Percentiles rank a stretch among this genome's conserved stretches.
Conservation (phyloP, 2,888 invertebrate species). For the Cyrtodaria siliqua region DNA sequence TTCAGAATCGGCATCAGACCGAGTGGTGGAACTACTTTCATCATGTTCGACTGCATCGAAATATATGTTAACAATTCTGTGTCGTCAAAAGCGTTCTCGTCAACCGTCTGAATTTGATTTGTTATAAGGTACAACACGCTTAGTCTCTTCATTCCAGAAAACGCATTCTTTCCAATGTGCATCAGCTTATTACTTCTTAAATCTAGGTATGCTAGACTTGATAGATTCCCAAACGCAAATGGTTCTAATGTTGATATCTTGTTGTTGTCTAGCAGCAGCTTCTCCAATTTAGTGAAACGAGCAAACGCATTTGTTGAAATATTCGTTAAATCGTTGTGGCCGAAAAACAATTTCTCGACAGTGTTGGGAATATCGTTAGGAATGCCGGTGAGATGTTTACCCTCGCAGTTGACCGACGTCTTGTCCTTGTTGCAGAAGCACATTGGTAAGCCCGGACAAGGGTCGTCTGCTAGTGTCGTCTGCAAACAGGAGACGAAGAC, state of each 20-base stretch:
- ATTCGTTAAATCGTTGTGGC: slow-evolving; percentile 61
- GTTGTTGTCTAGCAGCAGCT: slow-evolving; percentile 58
- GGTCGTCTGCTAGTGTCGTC: slow-evolving; percentile 17
- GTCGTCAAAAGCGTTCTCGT: slow-evolving; percentile 62
- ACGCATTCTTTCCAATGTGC: slow-evolving; percentile 52
- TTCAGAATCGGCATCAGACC: slow-evolving; percentile 59
- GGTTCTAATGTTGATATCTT: slow-evolving; percentile 56
- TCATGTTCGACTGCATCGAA: slow-evolving; percentile 64
- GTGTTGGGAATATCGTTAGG: slow-evolving; percentile 63
- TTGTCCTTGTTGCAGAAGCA: slow-evolving; percentile 72
- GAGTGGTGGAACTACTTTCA: slow-evolving; percentile 62
- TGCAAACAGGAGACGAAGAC: too few species aligned
- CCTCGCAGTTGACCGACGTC: slow-evolving; percentile 72
- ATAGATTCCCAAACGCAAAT: slow-evolving; percentile 57
- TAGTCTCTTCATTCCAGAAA: slow-evolving; percentile 53
- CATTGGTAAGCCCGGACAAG: slow-evolving; percentile 38
- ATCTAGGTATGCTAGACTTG: slow-evolving; percentile 51
- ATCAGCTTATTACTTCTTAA: slow-evolving; percentile 65
- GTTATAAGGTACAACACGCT: slow-evolving; percentile 55
- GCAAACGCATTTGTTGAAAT: slow-evolving; percentile 40
- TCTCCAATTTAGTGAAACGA: slow-evolving; percentile 44
- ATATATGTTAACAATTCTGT: slow-evolving; percentile 50
- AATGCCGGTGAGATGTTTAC: slow-evolving; percentile 59
- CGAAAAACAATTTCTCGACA: slow-evolving; percentile 67
- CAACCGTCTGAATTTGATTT: slow-evolving; percentile 58